Evolutionary conservation across 92 coral and sea anemone genomes (phyloP).

Genomic region (Parazoanthus swiftii): DNA sequence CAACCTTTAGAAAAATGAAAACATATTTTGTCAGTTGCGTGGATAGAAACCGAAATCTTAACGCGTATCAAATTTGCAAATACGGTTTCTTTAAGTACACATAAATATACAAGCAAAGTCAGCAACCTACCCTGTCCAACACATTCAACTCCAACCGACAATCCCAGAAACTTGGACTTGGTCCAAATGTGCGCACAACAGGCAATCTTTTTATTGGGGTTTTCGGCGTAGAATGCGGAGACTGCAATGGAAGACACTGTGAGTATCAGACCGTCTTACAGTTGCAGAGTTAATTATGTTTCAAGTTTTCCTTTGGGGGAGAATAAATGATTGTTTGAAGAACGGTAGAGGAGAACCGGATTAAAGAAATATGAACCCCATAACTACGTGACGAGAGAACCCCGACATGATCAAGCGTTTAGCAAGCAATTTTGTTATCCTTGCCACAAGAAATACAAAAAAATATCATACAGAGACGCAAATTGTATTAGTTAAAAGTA

Average conservation of each 20-base stretch:
- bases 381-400: no score
- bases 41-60: not conserved
- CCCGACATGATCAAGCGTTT: no score
- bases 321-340: no score
- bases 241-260: conserved; percentile 44
- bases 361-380: no score
- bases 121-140: conserved; percentile 82
- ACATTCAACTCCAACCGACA: conserved; percentile 95
- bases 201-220: conserved; percentile 72
- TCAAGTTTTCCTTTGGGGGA: no score
- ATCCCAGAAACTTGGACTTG: conserved; percentile 95
- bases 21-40: not conserved
- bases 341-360: no score
- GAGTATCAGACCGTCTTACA: not conserved
- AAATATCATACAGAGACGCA: no score
- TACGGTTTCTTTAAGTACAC: no score
- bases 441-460: no score
- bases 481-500: no score
- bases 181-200: conserved; percentile 98
- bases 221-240: conserved; percentile 93
- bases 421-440: no score
- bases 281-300: not conserved
- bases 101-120: not conserved
- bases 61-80: no score
- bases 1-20: conserved; percentile 59